Evolutionary conservation across 2,797 vertebrate genomes (phyloP).

Genomic region (Schizothorax lantsangensis): DNA sequence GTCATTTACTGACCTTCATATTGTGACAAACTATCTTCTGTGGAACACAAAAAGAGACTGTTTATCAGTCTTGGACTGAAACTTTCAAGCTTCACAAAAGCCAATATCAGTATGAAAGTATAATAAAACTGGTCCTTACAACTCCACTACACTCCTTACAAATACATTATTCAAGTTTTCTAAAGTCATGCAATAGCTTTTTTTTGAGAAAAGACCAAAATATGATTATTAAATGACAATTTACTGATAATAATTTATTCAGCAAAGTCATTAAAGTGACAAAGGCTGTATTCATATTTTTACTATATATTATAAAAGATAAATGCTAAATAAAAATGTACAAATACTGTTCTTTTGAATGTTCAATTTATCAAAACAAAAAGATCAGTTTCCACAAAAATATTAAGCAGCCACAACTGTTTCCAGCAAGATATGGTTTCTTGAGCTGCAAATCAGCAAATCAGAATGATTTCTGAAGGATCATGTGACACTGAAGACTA

Average conservation of each 20-base stretch:
- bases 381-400: not conserved
- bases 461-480: not conserved
- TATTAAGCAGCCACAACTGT: not conserved
- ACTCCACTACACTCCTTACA: not conserved
- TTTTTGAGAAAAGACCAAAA: not conserved
- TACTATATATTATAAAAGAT: not conserved
- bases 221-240: not conserved
- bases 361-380: not conserved
- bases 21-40: not conserved
- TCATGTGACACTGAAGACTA: not conserved
- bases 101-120: not conserved
- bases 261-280: too few species aligned
- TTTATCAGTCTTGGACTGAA: not conserved
- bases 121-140: not conserved
- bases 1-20: not conserved
- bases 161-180: not conserved
- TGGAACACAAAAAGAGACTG: not conserved
- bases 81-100: not conserved
- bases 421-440: not conserved
- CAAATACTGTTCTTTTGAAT: not conserved
- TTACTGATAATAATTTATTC: not conserved
- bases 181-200: not conserved
- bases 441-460: not conserved
- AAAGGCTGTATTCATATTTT: too few species aligned
- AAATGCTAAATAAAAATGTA: not conserved